Evolutionary conservation across 2,113 vertebrate species (phyloP), one percentile per base, ranked within the genome.

Genomic region (Gasterosteus aculeatus): DNA sequence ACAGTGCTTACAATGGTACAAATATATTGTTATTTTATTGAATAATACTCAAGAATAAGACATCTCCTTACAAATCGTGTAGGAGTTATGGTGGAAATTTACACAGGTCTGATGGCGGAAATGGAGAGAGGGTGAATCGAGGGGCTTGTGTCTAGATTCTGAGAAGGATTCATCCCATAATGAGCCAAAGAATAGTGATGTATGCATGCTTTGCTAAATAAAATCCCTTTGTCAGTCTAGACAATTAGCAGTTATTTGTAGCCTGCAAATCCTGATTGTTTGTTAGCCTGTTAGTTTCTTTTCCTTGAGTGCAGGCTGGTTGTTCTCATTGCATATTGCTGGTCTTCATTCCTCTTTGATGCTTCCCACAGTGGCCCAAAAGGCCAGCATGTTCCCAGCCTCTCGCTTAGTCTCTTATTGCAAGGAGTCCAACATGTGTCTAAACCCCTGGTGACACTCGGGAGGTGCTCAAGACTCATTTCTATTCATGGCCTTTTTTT

Each of bases 1-100:
- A 69, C 69, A 76, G 67, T 1, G 71, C 74, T 81, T 93, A 94
- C 90, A 95, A 93, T 93, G 81, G 93, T 94, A 95, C 92, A 94
- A 95, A 95, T 94, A 93, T 94, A 94, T 53, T 91, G 91, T 90
- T 89, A 88, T 87, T 94, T 93, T 93, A 93, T 95, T 94, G 86
- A 91, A 86, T 93, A 92, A 82, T 93, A 92, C 92, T 88, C 53
- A 89, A 88, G 80, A 89, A 87, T 93, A 91, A 86, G 88, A 91
- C 82, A 72, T 81, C 88, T 87, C 87, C 86, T 84, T 90, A 92
- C 49, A 82, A 80, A 85, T 85, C 80, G 91, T 69, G 62, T 86
- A 81, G 81, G 85, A 89, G 87, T 87, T 83, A 85, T 82, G 86
- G 83, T 91, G 92, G 89, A 92, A 93, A 93, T 90, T 72, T 87